These are phyloP conservation scores for Trypoxylus dichotomus DNA, from an alignment of 1,140 invertebrate species.

Conservation along the genomic window DNA sequence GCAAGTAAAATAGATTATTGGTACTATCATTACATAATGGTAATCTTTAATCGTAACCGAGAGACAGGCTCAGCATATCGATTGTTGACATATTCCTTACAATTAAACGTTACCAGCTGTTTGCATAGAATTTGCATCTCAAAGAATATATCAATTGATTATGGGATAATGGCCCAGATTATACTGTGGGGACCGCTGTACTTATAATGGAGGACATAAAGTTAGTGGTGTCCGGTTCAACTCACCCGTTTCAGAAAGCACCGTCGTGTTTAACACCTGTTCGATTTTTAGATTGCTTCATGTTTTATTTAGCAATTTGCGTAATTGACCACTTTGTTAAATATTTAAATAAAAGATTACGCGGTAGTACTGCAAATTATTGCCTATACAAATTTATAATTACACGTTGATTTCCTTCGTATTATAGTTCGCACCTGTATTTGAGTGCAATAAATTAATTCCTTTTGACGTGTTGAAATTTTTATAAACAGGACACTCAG, in stretches of 20 bases:
- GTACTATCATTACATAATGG: background rate
- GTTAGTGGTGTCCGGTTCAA: background rate
- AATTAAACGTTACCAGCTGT: background rate
- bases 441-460: background rate
- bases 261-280: constrained; percentile 1
- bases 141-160: background rate
- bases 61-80: background rate
- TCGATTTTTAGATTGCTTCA: constrained; percentile 19
- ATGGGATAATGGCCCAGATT: constrained; percentile 8
- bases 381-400: constrained; percentile 9
- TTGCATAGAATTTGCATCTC: background rate
- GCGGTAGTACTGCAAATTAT: background rate
- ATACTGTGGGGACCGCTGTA: background rate
- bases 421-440: background rate
- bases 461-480: background rate
- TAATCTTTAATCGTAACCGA: background rate
- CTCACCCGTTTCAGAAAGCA: background rate
- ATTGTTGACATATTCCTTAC: constrained; percentile 3
- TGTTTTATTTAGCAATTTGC: constrained; percentile 12
- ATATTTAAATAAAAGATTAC: constrained; percentile 15
- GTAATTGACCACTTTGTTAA: constrained; percentile 17
- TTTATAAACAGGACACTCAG: background rate
- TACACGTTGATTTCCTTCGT: background rate
- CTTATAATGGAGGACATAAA: background rate
- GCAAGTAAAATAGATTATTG: background rate